A percentile compares a stretch with the other conserved stretches of the same genome.
phyloP scores from a whole-genome alignment of 2,888 invertebrate genomes.

The Phrixothrix hirtus region DNA sequence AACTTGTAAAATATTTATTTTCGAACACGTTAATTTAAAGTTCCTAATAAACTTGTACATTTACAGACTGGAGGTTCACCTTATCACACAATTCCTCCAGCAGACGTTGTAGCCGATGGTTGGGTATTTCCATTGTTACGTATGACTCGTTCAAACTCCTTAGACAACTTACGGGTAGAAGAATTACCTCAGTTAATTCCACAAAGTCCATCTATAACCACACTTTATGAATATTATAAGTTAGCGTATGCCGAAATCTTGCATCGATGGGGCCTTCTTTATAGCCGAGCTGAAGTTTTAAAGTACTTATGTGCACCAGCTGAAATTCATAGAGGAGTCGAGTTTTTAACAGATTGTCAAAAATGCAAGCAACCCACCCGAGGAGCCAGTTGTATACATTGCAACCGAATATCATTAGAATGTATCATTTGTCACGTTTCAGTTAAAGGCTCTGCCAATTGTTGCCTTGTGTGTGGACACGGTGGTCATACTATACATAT shows the following conservation, averaged over 20 bases:
- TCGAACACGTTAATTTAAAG: not conserved
- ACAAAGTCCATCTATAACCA: conserved; percentile 48
- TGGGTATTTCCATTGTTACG: conserved; percentile 74
- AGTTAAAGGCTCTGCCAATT: conserved; percentile 81
- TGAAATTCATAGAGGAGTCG: conserved; percentile 62
- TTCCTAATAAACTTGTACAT: conserved; percentile 8
- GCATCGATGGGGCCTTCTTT: conserved; percentile 60
- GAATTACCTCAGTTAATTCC: conserved; percentile 45
- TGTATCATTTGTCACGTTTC: conserved; percentile 86
- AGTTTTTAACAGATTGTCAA: conserved; percentile 74
- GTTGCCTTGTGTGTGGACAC: conserved; percentile 89
- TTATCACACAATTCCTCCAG: conserved; percentile 82
- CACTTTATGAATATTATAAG: conserved; percentile 82
- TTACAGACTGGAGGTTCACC: conserved; percentile 78
- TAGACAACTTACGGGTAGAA: conserved; percentile 68
- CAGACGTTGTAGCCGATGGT: conserved; percentile 77
- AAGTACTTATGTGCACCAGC: conserved; percentile 60
- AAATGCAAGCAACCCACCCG: conserved; percentile 69
- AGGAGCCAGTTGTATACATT: conserved; percentile 71
- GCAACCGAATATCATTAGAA: conserved; percentile 74
- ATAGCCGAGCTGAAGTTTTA: conserved; percentile 63
- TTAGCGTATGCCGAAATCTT: conserved; percentile 86
- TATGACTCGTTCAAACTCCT: conserved; percentile 72
- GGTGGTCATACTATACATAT: conserved; percentile 89
- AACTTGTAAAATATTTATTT: no score